Percentiles rank a stretch among this genome's conserved stretches.
These are phyloP conservation scores for Chloroceryle aenea DNA, from an alignment of 2,113 vertebrate species.

Conservation along the genomic window DNA sequence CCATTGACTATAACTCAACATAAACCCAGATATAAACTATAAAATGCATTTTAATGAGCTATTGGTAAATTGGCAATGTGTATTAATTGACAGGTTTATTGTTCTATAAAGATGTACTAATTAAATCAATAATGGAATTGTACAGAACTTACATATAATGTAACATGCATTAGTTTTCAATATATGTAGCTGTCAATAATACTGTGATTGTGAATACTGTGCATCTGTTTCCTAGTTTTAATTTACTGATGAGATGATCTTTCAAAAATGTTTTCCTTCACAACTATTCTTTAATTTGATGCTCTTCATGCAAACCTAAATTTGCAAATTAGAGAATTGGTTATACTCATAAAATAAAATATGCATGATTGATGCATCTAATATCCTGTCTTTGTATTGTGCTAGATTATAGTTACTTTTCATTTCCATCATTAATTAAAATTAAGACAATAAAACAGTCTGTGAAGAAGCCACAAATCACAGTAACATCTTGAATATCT, in stretches of 20 bases:
- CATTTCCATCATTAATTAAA: constrained; percentile 59
- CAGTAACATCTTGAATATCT: not conserved
- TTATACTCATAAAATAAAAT: constrained; percentile 35
- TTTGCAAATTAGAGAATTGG: constrained; percentile 40
- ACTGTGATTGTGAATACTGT: not conserved
- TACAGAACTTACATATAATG: not conserved
- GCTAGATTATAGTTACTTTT: not conserved
- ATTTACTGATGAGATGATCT: constrained; percentile 23
- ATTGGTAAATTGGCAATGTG: not conserved
- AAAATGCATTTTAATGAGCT: not conserved
- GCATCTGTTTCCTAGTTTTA: not conserved
- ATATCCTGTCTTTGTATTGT: constrained; percentile 13
- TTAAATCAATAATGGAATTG: not conserved
- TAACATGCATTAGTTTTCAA: not conserved
- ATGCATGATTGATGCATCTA: constrained; percentile 33
- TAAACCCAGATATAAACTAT: not conserved
- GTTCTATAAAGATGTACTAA: not conserved
- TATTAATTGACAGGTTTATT: not conserved
- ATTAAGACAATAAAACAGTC: constrained; percentile 29
- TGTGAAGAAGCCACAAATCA: constrained; percentile 20
- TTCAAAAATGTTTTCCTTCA: constrained; percentile 26
- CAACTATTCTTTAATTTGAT: constrained; percentile 29
- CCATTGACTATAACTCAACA: not conserved
- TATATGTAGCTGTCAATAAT: not conserved
- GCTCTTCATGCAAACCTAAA: constrained; percentile 6